phyloP scores from a whole-genome alignment of 2,797 vertebrate species.

The Characodon lateralis region DNA sequence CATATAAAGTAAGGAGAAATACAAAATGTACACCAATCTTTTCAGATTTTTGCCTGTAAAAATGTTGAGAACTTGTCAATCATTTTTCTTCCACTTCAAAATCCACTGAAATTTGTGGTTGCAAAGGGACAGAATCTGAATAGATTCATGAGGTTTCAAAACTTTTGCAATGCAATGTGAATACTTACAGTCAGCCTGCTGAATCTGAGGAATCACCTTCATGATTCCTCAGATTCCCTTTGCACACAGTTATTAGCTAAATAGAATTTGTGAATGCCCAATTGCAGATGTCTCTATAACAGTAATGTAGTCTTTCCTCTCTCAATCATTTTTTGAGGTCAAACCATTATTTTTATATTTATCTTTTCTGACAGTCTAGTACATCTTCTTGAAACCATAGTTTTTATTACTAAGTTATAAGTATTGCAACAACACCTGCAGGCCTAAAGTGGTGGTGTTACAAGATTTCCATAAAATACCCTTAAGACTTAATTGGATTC shows the following conservation, averaged over 20 bases:
- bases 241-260: background rate
- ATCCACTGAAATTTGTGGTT: background rate
- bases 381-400: slow-evolving; percentile 27
- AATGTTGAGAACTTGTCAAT: background rate
- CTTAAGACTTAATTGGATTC: slow-evolving; percentile 53
- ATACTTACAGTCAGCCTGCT: background rate
- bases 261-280: background rate
- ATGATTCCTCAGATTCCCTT: background rate
- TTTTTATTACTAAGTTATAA: slow-evolving; percentile 42
- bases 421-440: slow-evolving; percentile 28
- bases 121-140: background rate
- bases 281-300: background rate
- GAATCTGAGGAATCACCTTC: background rate
- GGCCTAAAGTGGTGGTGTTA: slow-evolving; percentile 21
- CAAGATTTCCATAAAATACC: slow-evolving; percentile 43
- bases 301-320: slow-evolving; percentile 25
- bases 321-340: slow-evolving; percentile 29
- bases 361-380: slow-evolving; percentile 30
- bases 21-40: background rate
- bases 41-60: background rate
- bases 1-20: background rate
- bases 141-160: background rate
- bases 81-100: background rate
- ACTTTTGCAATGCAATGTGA: background rate
- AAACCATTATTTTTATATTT: slow-evolving; percentile 31